phyloP scores from a whole-genome alignment of 2,113 vertebrate species.

The zebrafish (Danio rerio) region GRCz12tu NC_133194.1:13854001-13854500 shows the following conservation, averaged over 20 bases:
- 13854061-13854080: background rate
- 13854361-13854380: background rate
- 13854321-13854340: background rate
- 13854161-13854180: constrained; percentile 9
- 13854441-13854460: background rate
- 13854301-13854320: background rate
- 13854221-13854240: constrained; percentile 1
- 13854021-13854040: background rate
- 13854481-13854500: background rate
- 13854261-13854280: background rate
- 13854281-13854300: background rate
- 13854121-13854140: constrained; percentile 44
- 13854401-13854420: background rate
- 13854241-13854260: background rate
- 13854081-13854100: constrained; percentile 18
- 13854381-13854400: background rate
- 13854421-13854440: background rate
- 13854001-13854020: background rate
- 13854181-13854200: constrained; percentile 23
- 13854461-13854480: background rate
- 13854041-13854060: constrained; percentile 4
- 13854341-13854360: background rate
- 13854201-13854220: background rate
- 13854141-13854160: constrained; percentile 18
- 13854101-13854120: constrained; percentile 20